Percentiles rank a stretch among this genome's conserved stretches.
Conservation (phyloP, 2,113 vertebrate species). For the Laticauda colubrina region DNA sequence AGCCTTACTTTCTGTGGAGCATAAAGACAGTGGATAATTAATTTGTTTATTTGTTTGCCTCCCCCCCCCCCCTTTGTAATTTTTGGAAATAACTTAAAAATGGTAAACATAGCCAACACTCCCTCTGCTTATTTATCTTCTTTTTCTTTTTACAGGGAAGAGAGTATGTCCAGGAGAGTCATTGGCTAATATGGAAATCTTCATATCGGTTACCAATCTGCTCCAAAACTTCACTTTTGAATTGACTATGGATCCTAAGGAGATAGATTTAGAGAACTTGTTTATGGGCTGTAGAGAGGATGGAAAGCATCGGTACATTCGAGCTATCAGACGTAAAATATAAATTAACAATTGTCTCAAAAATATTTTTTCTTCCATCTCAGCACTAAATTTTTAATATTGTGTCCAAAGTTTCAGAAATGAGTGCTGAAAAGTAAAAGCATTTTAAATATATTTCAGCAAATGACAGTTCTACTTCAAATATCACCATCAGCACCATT, state of each 20-base stretch:
- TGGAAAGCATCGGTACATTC: neutral
- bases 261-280: neutral
- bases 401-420: neutral
- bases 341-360: neutral
- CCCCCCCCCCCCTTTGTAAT: neutral
- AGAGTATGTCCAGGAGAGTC: neutral
- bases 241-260: neutral
- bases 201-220: neutral
- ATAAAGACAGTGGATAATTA: neutral
- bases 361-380: neutral
- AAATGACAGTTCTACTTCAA: neutral
- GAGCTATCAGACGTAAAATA: neutral
- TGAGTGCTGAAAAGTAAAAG: neutral
- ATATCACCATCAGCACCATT: neutral
- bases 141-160: neutral
- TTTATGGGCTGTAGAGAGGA: neutral
- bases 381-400: neutral
- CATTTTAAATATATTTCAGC: neutral
- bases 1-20: neutral
- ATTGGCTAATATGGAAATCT: neutral
- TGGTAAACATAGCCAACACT: neutral
- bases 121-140: neutral
- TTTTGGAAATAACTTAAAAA: neutral
- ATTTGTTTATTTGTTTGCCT: neutral
- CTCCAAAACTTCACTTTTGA: neutral